Base-by-base conservation (phyloP, 2,797 vertebrate genomes). In the Apodemus agrarius region DNA sequence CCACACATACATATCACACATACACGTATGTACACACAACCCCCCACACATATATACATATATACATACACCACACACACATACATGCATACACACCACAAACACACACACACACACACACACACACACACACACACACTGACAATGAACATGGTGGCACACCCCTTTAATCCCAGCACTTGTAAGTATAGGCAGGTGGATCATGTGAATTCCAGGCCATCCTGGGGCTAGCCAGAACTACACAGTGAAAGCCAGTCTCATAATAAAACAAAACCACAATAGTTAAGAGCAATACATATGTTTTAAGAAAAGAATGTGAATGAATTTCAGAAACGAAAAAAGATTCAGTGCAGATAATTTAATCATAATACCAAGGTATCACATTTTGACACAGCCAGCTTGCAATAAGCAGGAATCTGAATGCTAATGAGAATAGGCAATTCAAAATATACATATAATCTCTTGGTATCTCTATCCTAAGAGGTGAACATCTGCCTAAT, bases 251-350 rank as follows among this genome's bases (percentile, higher is more conserved):
- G 26, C 43, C 29, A 49, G 14, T 31, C 46, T 49, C 26, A 78
- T 17, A 46, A 29, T 40, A 76, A 76, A 78, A 49, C 43, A 49
- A 78, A 78, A 31, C 14, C 75, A 78, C 75, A 57, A 14, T 57
- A 72, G 67, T 21, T n/a, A 81, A 81, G 19, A 81, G 31, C 8
- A 79, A n/a, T n/a, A 52, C 17, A n/a, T 54, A n/a, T 69, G 26
- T n/a, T 80, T 80, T 54, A 81, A 57, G 79, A 67, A 74, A 92
- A 74, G 43, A 93, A 85, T 69, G 8, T 46, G 12, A 87, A 72
- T 80, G 69, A 83, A 26, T 61, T 92, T 94, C 63, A 96, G 61
- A 83, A 93, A 90, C 46, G 90, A 10, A 84, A 90, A 93, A 83
- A n/a, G n/a, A 69, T 75, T 90, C 93, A 75, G 93, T 52, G 78